Evolutionary conservation across 2,797 vertebrate genomes (phyloP).

Genomic region (Typhlichthys eigenmanni): DNA sequence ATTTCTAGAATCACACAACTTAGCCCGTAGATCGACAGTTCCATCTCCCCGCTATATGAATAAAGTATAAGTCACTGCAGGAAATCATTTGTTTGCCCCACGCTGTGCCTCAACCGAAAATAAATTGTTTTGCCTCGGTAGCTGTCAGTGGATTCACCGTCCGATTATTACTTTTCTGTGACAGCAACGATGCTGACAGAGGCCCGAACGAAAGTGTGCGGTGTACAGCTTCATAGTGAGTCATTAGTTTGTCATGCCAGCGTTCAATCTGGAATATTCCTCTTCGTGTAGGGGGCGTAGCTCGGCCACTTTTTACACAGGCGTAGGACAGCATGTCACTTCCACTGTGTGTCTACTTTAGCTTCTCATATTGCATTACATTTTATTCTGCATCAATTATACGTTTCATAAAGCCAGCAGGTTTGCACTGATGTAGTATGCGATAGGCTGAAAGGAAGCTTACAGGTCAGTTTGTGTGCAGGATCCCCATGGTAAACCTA

Average conservation of each 20-base stretch:
- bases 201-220: slow-evolving; percentile 44
- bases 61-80: slow-evolving; percentile 52
- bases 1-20: slow-evolving; percentile 53
- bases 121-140: slow-evolving; percentile 61
- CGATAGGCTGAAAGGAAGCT: too few species aligned
- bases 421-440: too few species aligned
- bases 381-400: too few species aligned
- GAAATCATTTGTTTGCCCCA: slow-evolving; percentile 62
- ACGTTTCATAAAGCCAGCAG: too few species aligned
- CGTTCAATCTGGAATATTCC: neutral
- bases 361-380: too few species aligned
- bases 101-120: slow-evolving; percentile 48
- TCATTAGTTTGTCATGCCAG: slow-evolving; percentile 49
- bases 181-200: slow-evolving; percentile 40
- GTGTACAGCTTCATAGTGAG: slow-evolving; percentile 54
- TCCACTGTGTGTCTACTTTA: too few species aligned
- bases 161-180: slow-evolving; percentile 47
- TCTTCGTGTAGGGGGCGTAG: too few species aligned
- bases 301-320: too few species aligned
- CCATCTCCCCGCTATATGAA: slow-evolving; percentile 57
- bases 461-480: too few species aligned
- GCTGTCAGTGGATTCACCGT: slow-evolving; percentile 42
- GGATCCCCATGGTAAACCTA: too few species aligned
- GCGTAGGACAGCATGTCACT: too few species aligned
- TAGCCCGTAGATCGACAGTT: slow-evolving; percentile 45